Percentiles rank a stretch among this genome's conserved stretches.
These are phyloP conservation scores for Cephus rjabovi DNA, from an alignment of 2,888 invertebrate species.

Conservation along the genomic window DNA sequence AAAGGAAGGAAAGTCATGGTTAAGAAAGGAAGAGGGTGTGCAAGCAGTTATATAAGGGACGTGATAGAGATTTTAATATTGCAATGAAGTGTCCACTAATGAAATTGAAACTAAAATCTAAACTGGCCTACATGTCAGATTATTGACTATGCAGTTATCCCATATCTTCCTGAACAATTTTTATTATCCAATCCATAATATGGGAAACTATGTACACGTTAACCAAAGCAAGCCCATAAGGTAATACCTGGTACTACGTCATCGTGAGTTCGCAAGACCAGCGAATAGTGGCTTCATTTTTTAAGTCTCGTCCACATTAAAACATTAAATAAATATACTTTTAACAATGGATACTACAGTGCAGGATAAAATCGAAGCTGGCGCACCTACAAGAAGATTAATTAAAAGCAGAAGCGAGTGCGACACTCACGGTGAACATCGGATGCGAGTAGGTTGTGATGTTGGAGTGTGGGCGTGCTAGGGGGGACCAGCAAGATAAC, in stretches of 20 bases:
- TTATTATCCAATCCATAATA: neutral
- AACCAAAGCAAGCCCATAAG: no score
- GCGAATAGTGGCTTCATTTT: no score
- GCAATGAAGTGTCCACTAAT: neutral
- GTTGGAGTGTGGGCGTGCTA: slow-evolving; percentile 66
- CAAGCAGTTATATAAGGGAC: no score
- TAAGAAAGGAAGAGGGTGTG: neutral
- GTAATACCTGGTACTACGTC: no score
- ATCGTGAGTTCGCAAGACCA: no score
- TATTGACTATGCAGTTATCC: neutral
- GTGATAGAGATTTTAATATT: neutral
- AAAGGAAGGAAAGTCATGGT: neutral
- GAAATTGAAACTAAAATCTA: neutral
- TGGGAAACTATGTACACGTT: neutral
- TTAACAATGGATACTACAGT: no score
- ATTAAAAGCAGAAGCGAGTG: slow-evolving; percentile 54
- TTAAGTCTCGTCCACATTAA: no score
- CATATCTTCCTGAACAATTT: neutral
- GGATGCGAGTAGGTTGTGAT: slow-evolving; percentile 63
- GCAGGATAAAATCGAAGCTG: no score
- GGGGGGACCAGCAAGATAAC: slow-evolving; percentile 83
- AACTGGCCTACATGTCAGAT: neutral
- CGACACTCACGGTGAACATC: slow-evolving; percentile 67
- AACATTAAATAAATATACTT: no score
- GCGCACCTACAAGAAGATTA: slow-evolving; percentile 16